Base-by-base conservation (phyloP, 2,888 invertebrate species). In the Plusia festucae region DNA sequence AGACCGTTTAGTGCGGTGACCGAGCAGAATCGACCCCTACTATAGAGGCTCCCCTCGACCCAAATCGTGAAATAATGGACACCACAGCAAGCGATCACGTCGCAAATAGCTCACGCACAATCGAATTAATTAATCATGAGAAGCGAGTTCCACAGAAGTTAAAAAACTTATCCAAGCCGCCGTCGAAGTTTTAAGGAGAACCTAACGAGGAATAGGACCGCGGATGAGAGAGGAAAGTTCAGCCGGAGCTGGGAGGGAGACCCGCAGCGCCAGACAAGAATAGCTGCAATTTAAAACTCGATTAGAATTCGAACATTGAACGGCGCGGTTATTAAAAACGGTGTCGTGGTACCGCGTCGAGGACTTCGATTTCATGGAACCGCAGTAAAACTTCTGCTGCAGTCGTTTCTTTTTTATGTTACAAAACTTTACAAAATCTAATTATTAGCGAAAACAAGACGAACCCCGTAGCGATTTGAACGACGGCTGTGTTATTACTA, bases 241-340 rank as follows among this genome's bases (percentile, higher is more conserved):
- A 91, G 85, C 71, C 78, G 66, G 75, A 82, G 69, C 79, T 76
- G 77, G 77, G 82, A 81, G 79, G 85, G 86, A 81, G 88, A 68
- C 22, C 60, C 86, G 85, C 85, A 89, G 88, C 90, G 90, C 87
- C 89, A 92, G 91, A 92, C 91, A 91, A 93, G 93, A 95, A 94
- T 94, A 90, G 90, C 91, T 93, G 93, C 94, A 95, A 95, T 94
- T 94, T 94, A 95, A 94, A 94, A 94, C 90, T 95, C 93, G 93
- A 94, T 95, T 94, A 93, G 91, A 93, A 94, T 94, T 93, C 88
- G 91, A 93, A 91, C 88, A 92, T 91, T 89, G 90, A 89, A 84
- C 86, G 81, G 83, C 84, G 87, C 81, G 88, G 88, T 92, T 93
- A 94, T 94, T 93, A 91, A 93, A 92, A 92, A 90, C 85, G 85